Evolutionary conservation across 2,797 vertebrate species (phyloP).

Genomic region (Danio jaintianensis): DNA sequence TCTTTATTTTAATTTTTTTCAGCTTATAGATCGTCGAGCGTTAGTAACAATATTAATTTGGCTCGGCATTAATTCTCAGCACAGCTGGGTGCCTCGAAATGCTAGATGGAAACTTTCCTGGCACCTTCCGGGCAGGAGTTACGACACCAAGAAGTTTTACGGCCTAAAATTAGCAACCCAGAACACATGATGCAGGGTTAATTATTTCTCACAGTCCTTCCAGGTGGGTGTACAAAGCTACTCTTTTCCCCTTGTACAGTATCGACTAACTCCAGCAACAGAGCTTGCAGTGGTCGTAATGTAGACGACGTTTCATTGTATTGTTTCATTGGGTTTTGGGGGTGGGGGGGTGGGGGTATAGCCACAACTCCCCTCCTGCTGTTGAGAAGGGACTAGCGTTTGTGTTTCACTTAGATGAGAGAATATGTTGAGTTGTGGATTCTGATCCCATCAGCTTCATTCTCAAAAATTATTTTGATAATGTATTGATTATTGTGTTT

Average conservation of each 20-base stretch:
- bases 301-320: not conserved
- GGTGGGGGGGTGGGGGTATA: too few species aligned
- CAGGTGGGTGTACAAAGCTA: constrained; percentile 28
- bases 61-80: not conserved
- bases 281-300: constrained; percentile 20
- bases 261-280: constrained; percentile 16
- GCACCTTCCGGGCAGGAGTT: constrained; percentile 45
- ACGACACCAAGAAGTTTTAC: constrained; percentile 52
- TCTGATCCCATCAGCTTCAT: not conserved
- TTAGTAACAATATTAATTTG: constrained; percentile 43
- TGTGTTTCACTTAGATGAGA: not conserved
- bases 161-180: constrained; percentile 59
- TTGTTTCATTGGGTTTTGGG: not conserved
- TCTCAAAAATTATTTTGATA: not conserved
- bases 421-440: not conserved
- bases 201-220: constrained; percentile 54
- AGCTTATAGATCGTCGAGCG: not conserved
- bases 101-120: constrained; percentile 50
- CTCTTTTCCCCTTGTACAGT: constrained; percentile 23
- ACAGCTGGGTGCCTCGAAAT: constrained; percentile 25
- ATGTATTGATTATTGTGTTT: not conserved
- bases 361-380: not conserved
- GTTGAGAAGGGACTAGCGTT: not conserved
- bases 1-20: not conserved
- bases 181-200: constrained; percentile 56